These are phyloP conservation scores for Busseola fusca DNA, from an alignment of 2,888 invertebrate genomes.

Conservation along the genomic window DNA sequence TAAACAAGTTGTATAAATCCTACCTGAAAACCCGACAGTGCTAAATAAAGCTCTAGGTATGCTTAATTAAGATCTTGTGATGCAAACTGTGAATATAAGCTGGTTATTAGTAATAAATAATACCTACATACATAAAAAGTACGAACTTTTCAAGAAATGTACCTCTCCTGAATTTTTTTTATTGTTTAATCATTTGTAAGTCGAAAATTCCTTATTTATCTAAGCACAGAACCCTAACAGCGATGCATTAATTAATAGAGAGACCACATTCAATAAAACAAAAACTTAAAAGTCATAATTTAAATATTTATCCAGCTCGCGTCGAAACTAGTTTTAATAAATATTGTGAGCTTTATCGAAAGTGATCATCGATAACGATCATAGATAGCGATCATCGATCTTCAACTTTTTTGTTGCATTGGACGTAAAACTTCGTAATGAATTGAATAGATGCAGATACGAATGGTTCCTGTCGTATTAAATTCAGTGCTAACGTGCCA, in stretches of 20 bases:
- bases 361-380: conserved; percentile 38
- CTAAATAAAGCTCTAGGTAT: too few species aligned
- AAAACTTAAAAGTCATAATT: conserved; percentile 38
- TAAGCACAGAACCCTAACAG: conserved; percentile 9
- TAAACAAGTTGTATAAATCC: background rate
- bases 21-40: background rate
- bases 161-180: too few species aligned
- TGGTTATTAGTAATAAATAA: background rate
- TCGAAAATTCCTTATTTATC: background rate
- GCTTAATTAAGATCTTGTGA: background rate
- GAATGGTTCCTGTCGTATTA: conserved; percentile 69
- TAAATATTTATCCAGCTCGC: conserved; percentile 45
- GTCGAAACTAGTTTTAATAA: conserved; percentile 47
- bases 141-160: background rate
- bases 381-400: conserved; percentile 40
- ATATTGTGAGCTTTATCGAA: conserved; percentile 50
- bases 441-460: conserved; percentile 52
- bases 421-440: conserved; percentile 16
- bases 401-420: conserved; percentile 41
- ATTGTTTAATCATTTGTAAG: background rate
- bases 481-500: conserved; percentile 74
- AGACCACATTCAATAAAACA: conserved; percentile 39
- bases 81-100: background rate
- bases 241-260: conserved; percentile 25
- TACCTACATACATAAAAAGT: background rate